A percentile compares a stretch with the other conserved stretches of the same genome.
phyloP scores from a whole-genome alignment of 1,140 invertebrate genomes.

The Dinothrombium tinctorium region DNA sequence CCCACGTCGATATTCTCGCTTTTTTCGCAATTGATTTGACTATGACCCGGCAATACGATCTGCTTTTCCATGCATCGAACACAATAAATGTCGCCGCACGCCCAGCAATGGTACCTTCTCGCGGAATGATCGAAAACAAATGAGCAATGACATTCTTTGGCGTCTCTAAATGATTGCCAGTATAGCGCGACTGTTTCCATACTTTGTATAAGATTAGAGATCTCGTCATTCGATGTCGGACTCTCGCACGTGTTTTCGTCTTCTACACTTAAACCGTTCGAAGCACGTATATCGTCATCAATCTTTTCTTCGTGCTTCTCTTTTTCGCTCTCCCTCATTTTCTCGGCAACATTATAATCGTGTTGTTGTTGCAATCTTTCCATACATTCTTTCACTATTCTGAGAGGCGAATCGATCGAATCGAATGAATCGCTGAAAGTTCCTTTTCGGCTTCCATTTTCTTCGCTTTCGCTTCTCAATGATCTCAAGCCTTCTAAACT shows the following conservation, averaged over 20 bases:
- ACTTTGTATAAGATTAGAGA: too few relatives aligned
- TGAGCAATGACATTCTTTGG: conserved; percentile 65
- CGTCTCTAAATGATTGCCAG: conserved; percentile 67
- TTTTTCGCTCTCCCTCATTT: not conserved
- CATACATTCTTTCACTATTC: conserved; percentile 12
- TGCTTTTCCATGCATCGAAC: conserved; percentile 61
- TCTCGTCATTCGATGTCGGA: too few relatives aligned
- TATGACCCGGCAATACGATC: conserved; percentile 46
- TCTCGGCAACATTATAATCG: not conserved
- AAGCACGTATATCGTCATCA: not conserved
- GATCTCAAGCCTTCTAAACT: not conserved
- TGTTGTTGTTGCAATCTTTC: conserved; percentile 8
- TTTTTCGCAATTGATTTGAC: too few relatives aligned
- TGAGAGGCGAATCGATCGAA: conserved; percentile 9
- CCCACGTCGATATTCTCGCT: too few relatives aligned
- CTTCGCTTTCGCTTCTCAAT: not conserved
- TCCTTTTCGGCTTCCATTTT: not conserved
- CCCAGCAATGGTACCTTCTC: conserved; percentile 69
- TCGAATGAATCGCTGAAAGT: conserved; percentile 6
- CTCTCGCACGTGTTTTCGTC: too few relatives aligned
- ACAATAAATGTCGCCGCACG: conserved; percentile 81
- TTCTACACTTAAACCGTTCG: not conserved
- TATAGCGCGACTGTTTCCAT: conserved; percentile 36
- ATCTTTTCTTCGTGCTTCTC: too few relatives aligned
- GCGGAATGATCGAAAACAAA: conserved; percentile 55